These are phyloP conservation scores for Sisyra terminalis DNA, from an alignment of 2,888 invertebrate genomes.

Conservation along the genomic window DNA sequence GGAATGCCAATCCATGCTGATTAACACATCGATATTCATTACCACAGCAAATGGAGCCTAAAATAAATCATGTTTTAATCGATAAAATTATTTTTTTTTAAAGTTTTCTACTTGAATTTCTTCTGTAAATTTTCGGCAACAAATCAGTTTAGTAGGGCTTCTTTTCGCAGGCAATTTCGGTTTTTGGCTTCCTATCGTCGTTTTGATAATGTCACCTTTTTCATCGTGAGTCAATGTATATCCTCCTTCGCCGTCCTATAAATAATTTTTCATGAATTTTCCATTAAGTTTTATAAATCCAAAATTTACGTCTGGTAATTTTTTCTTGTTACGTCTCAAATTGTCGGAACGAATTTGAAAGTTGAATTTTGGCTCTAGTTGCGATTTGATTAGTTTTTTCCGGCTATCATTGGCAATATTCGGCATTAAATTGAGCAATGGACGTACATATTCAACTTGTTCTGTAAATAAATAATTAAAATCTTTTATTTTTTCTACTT, in stretches of 20 bases:
- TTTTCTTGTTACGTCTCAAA: background rate
- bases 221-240: constrained; percentile 46
- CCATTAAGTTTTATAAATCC: background rate
- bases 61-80: constrained; percentile 10
- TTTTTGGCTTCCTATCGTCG: constrained; percentile 24
- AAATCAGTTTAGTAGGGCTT: constrained; percentile 36
- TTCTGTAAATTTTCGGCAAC: constrained; percentile 38
- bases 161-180: constrained; percentile 25
- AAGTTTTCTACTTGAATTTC: constrained; percentile 17
- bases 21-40: constrained; percentile 39
- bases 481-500: background rate
- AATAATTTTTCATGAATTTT: constrained; percentile 10
- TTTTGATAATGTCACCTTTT: constrained; percentile 35
- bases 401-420: too few species aligned
- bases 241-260: constrained; percentile 42
- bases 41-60: constrained; percentile 46
- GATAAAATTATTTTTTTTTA: background rate
- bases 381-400: background rate
- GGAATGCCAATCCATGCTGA: constrained; percentile 53
- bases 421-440: background rate
- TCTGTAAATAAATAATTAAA: constrained; percentile 1
- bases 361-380: background rate
- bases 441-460: constrained; percentile 3
- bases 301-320: too few species aligned
- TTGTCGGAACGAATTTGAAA: background rate